Evolutionary conservation across 2,888 invertebrate genomes (phyloP), one percentile per base, ranked within the genome.

Genomic region (Dynastes grantii): DNA sequence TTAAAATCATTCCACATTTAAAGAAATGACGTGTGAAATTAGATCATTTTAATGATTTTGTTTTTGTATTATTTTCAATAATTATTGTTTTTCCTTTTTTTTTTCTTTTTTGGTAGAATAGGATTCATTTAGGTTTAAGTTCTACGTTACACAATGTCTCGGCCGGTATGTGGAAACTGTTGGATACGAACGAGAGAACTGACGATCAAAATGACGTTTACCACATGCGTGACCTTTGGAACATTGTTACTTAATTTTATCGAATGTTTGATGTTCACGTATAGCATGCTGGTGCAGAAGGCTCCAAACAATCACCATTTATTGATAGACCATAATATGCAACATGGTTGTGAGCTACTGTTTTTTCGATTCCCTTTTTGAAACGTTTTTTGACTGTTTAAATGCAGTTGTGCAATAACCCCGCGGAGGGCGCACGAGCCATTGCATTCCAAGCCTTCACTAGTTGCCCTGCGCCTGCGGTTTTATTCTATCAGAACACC

Each of bases 291-390:
- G 79, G 78, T 77, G 78, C 79, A 79, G 73, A 79, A 77, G 85
- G 85, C 85, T 85, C 85, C 83, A 83, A 85, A 86, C 85, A 86
- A 86, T 87, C 87, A 87, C 77, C 80, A 81, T 80, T 75, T 75
- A 75, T 75, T 27, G 73, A 75, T 84, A 85, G 86, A 87, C 87
- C 86, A 87, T 86, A 83, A 82, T 80, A 83, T 82, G 82, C 84
- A 85, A 85, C 82, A 83, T 86, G 87, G 88, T 88, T 88, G 88
- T 88, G 88, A 88, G 85, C 85, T 85, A 82, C 73, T 70, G 79
- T 80, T 78, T 80, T 83, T 85, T 85, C 85, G 83, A 83, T 84
- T 82, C 76, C 78, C 77, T 80, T 81, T 81, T 80, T 79, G 77
- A 80, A 78, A 70, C 76, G 80, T 82, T 81, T 78, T 71, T 81